phyloP scores from a whole-genome alignment of 35 echinoderm and acorn worm species.

The Heliocidaris erythrogramma region DNA sequence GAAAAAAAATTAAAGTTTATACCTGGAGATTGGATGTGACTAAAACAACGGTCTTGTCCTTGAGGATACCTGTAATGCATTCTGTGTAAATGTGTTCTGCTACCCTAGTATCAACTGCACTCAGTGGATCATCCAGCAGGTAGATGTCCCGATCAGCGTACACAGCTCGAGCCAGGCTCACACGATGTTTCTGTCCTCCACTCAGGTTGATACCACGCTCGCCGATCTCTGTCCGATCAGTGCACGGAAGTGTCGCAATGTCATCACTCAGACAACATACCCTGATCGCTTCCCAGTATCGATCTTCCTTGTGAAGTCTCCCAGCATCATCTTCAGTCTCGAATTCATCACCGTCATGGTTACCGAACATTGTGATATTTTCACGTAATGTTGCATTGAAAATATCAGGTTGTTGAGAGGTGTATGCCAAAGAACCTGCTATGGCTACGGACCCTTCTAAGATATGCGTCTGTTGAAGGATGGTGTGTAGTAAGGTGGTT shows the following conservation, averaged over 20 bases:
- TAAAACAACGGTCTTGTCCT: constrained; percentile 76
- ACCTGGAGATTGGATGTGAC: constrained; percentile 91
- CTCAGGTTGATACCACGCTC: constrained; percentile 91
- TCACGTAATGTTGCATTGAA: constrained; percentile 73
- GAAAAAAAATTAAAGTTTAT: not conserved
- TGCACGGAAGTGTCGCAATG: constrained; percentile 65
- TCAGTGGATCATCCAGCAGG: constrained; percentile 82
- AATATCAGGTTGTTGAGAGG: constrained; percentile 72
- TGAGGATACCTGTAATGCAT: constrained; percentile 59
- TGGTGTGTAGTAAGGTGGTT: constrained; percentile 72
- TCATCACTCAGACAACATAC: constrained; percentile 65
- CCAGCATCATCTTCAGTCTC: constrained; percentile 51
- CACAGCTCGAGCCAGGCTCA: constrained; percentile 83
- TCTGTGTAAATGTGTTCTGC: constrained; percentile 70
- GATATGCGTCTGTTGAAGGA: constrained; percentile 71
- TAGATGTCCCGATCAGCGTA: constrained; percentile 83
- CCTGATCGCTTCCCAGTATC: constrained; percentile 55
- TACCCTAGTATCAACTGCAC: constrained; percentile 84
- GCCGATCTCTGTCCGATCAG: constrained; percentile 88
- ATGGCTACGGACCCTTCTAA: constrained; percentile 57
- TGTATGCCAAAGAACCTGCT: constrained; percentile 73
- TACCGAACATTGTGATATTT: constrained; percentile 77
- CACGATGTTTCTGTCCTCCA: constrained; percentile 88
- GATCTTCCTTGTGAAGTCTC: constrained; percentile 47
- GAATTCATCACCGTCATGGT: constrained; percentile 5